These are phyloP conservation scores for Bovichtus variegatus DNA, from an alignment of 2,797 vertebrate genomes.

Conservation along the genomic window DNA sequence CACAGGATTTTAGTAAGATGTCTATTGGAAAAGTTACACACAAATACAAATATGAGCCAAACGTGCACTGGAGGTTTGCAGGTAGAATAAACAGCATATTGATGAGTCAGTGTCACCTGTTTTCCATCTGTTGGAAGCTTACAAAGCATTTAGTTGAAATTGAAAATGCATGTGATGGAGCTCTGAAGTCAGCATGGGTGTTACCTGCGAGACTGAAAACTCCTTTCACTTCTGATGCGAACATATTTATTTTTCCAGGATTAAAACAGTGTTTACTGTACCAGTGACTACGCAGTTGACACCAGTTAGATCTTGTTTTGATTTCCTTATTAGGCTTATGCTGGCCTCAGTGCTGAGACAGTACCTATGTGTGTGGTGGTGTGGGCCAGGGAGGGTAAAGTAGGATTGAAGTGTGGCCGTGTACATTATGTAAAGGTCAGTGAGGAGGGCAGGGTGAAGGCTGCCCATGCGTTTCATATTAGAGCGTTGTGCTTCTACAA, in stretches of 20 bases:
- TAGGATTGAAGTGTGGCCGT: constrained; percentile 13
- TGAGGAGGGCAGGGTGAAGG: constrained; percentile 5
- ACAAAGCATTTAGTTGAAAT: constrained; percentile 24
- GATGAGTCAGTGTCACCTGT: constrained; percentile 1
- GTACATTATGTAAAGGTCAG: constrained; percentile 14
- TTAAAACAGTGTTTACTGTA: constrained; percentile 37
- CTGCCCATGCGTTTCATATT: constrained; percentile 3
- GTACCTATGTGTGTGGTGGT: constrained; percentile 15
- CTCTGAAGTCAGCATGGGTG: constrained; percentile 45
- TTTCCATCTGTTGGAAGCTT: constrained; percentile 15
- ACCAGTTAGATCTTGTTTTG: constrained; percentile 24
- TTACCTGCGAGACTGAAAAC: constrained; percentile 44
- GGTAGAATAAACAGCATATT: background rate
- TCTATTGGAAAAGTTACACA: background rate
- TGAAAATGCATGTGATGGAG: constrained; percentile 19
- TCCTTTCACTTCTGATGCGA: constrained; percentile 21
- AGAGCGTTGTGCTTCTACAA: background rate
- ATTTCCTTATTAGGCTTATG: constrained; percentile 48
- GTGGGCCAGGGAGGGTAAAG: constrained; percentile 19
- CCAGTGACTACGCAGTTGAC: background rate
- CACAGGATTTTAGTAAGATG: background rate
- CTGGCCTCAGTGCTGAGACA: constrained; percentile 23
- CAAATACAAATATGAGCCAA: background rate
- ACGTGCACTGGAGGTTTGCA: background rate
- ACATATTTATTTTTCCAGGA: constrained; percentile 52